Evolutionary conservation across 2,888 invertebrate genomes (phyloP).

Genomic region (Acrobasis consociella): DNA sequence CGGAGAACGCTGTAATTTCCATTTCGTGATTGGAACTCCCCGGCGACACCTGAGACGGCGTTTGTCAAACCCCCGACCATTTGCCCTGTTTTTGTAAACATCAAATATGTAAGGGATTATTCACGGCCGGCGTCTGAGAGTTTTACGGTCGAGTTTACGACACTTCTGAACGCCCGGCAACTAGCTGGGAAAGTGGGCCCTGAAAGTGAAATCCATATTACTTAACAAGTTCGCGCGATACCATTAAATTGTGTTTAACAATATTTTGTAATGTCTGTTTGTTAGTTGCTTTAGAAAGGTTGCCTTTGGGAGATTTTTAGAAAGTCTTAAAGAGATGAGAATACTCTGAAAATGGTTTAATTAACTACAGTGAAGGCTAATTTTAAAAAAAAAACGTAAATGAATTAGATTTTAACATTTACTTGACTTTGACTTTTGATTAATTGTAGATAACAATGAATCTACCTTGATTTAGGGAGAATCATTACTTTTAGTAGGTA

Average conservation of each 20-base stretch:
- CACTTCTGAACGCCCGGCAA: constrained; percentile 28
- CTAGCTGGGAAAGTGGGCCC: constrained; percentile 13
- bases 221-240: constrained; percentile 16
- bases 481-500: too few relatives aligned
- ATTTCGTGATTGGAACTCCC: constrained; percentile 57
- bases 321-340: neutral
- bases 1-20: constrained; percentile 52
- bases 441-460: too few relatives aligned
- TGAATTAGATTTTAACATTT: too few relatives aligned
- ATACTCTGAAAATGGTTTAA: neutral
- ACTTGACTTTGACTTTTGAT: too few relatives aligned
- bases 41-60: constrained; percentile 51
- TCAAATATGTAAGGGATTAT: constrained; percentile 49
- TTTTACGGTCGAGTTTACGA: constrained; percentile 27
- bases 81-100: constrained; percentile 47
- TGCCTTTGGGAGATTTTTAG: neutral
- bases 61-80: constrained; percentile 49
- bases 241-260: constrained; percentile 7
- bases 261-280: neutral
- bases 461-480: too few relatives aligned
- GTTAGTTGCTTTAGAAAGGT: neutral
- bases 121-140: constrained; percentile 24
- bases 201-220: constrained; percentile 4
- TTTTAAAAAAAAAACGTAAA: neutral
- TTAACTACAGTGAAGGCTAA: too few relatives aligned